A percentile compares a stretch with the other conserved stretches of the same genome.
Evolutionary conservation across 2,888 invertebrate genomes (phyloP).

Genomic region (Oscheius onirici): DNA sequence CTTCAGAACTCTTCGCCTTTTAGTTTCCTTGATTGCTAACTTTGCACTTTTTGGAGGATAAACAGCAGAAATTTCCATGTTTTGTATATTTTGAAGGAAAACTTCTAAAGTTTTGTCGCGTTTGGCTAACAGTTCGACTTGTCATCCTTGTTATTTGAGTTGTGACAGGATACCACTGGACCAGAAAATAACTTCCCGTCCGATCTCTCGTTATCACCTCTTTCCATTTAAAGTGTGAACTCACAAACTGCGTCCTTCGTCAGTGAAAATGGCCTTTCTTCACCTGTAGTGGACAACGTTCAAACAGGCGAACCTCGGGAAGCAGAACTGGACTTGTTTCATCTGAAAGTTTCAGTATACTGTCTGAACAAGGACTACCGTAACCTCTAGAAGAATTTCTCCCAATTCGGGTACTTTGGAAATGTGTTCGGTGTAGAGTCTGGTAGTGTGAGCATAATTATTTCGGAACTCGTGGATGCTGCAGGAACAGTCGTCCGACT

Average conservation of each 20-base stretch:
- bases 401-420: no score
- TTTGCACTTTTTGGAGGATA: no score
- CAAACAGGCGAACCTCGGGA: neutral
- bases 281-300: neutral
- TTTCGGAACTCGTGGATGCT: neutral
- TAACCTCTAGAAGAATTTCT: neutral
- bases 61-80: no score
- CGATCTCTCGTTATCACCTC: neutral
- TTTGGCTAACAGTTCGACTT: no score
- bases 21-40: no score
- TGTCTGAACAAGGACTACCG: neutral
- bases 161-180: no score
- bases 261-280: neutral
- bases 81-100: no score
- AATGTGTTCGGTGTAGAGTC: neutral
- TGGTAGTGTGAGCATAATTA: neutral
- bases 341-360: neutral
- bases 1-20: no score
- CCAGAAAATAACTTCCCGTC: no score
- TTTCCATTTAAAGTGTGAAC: neutral
- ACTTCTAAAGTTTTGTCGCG: no score
- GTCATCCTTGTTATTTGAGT: no score
- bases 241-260: neutral
- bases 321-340: constrained; percentile 9
- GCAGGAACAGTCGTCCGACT: neutral